Evolutionary conservation across 2,113 vertebrate genomes (phyloP).

Genomic region (Gorsachius goisagi): DNA sequence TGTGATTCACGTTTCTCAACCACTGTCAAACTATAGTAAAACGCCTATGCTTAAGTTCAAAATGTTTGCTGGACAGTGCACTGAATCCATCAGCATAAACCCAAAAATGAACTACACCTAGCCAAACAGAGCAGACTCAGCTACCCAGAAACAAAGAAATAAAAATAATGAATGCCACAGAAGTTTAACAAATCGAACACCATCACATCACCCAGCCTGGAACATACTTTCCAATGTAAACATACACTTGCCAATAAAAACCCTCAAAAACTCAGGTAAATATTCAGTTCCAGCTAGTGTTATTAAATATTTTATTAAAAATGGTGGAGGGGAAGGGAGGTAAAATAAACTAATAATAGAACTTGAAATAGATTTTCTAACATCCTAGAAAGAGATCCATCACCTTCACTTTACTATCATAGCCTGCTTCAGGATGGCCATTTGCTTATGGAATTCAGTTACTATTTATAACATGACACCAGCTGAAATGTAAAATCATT

Average conservation of each 20-base stretch:
- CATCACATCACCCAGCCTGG: background rate
- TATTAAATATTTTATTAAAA: background rate
- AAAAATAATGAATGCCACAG: background rate
- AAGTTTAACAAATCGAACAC: background rate
- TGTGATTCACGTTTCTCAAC: background rate
- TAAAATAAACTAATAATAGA: background rate
- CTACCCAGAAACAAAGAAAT: background rate
- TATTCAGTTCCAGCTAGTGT: background rate
- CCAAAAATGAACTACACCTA: background rate
- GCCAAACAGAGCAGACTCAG: background rate
- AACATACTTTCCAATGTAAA: background rate
- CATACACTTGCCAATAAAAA: background rate
- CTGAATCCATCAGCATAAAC: background rate
- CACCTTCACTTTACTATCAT: background rate
- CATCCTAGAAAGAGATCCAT: background rate
- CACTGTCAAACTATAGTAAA: background rate
- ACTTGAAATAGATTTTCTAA: background rate
- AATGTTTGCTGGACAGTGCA: background rate
- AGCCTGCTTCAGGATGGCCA: background rate
- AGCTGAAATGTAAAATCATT: background rate
- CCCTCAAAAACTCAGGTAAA: background rate
- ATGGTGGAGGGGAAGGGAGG: background rate
- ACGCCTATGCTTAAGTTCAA: background rate
- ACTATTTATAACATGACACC: background rate
- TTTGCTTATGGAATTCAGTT: conserved; percentile 32